Evolutionary conservation across 2,888 invertebrate species (phyloP), one percentile per base, ranked within the genome.

Genomic region (Hoplodrina ambigua): DNA sequence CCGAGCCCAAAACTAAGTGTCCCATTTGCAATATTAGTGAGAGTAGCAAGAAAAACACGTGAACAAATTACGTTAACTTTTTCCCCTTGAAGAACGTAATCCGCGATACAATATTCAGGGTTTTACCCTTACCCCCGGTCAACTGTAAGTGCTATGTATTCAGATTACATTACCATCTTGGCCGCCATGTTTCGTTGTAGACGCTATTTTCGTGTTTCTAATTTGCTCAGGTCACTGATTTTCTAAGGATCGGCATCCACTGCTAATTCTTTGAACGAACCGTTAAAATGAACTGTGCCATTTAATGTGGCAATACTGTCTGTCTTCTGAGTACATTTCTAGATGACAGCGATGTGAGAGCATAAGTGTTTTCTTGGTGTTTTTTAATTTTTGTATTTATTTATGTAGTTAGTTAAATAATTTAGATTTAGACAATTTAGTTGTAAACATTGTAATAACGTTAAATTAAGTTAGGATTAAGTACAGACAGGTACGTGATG

Each of bases 61-160:
- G 58, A 46, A 52, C 70, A 71, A 81, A 83, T 81, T 69, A 75
- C 55, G 19, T 37, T 52, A 69, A 77, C 68, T 70, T 80, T 68
- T 80, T 69, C 52, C 52, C 50, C 71, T 75, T 78, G 61, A 72
- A 69, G 57, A 56, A 62, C 67, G 70, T 82, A 81, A 83, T 80
- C 68, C 61, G 70, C 65, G 46, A 79, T 83, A 71, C 76, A 83
- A 83, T 84, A 83, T 83, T 83, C 82, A 83, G 69, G 53, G 20
- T 54, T 56, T 53, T 54, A 30, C 69, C 56, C 53, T 56, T 52
- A 57, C 33, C 50, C 53, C 15, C 57, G 76, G 74, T 75, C 76
- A 75, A 53, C 64, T 49, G 54, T 84, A 79, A 83, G 82, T 79
- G 72, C 71, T 71, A 63, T 63, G 72, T 75, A 75, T 76, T 73